These are phyloP conservation scores for Chrysogorgia sp. DNA, from an alignment of 92 coral and sea anemone genomes.

Conservation along the genomic window DNA sequence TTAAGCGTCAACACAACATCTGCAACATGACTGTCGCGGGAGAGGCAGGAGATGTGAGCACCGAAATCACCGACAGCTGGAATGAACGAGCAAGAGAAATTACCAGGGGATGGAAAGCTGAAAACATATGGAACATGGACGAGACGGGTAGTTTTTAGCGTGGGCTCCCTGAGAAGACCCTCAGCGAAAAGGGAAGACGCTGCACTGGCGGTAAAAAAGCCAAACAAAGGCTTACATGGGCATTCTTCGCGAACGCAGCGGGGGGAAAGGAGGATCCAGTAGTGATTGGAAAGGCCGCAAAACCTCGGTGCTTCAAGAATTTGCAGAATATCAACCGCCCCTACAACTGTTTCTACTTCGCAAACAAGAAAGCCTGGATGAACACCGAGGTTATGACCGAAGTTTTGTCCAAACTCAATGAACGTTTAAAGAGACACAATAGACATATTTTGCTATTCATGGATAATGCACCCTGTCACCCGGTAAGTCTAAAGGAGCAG, in stretches of 20 bases:
- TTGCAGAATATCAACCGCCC: conserved; percentile 43
- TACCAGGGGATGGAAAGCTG: conserved; percentile 68
- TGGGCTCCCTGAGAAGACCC: conserved; percentile 39
- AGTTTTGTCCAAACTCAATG: conserved; percentile 49
- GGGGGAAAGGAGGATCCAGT: conserved; percentile 51
- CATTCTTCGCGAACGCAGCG: conserved; percentile 50
- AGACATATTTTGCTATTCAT: conserved; percentile 46
- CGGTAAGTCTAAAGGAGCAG: no score
- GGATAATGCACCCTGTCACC: conserved; percentile 43
- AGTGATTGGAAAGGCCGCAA: conserved; percentile 49
- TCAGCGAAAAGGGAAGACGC: conserved; percentile 50
- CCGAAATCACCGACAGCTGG: conserved; percentile 4
- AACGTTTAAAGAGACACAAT: conserved; percentile 26
- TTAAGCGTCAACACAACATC: conserved; percentile 42
- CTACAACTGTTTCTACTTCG: conserved; percentile 54
- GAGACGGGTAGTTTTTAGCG: conserved; percentile 63
- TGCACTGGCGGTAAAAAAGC: conserved; percentile 48
- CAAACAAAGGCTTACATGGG: conserved; percentile 39
- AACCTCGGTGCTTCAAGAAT: conserved; percentile 52
- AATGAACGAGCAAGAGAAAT: conserved; percentile 12
- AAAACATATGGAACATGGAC: conserved; percentile 69
- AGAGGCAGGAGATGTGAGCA: conserved; percentile 36
- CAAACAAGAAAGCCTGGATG: conserved; percentile 59
- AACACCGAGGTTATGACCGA: conserved; percentile 43
- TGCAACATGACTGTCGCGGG: conserved; percentile 71